phyloP scores from a whole-genome alignment of 1,140 invertebrate genomes.

The Gonioctena quinquepunctata region DNA sequence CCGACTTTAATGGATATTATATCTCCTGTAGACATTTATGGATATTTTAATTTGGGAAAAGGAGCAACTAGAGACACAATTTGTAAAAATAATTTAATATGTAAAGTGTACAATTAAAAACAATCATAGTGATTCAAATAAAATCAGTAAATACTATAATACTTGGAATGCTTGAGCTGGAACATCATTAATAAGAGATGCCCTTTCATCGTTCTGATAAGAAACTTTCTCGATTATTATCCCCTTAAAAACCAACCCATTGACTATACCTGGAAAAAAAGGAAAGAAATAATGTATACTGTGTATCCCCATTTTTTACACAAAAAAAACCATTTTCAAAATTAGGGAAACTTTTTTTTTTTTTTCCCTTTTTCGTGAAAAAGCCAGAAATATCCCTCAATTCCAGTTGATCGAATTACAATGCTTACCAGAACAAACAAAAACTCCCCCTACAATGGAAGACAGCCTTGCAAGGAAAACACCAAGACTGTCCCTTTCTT shows the following conservation, averaged over 20 bases:
- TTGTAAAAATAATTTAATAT: background rate
- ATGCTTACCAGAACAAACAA: conserved; percentile 78
- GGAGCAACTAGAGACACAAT: too few species aligned
- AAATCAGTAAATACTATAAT: background rate
- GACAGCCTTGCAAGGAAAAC: conserved; percentile 85
- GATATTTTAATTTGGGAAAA: too few species aligned
- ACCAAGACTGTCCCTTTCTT: conserved; percentile 77
- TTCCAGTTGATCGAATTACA: too few species aligned
- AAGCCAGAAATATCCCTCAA: background rate
- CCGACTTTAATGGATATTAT: too few species aligned
- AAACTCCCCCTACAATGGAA: conserved; percentile 89
- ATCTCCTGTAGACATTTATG: too few species aligned
- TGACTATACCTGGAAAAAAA: conserved; percentile 55
- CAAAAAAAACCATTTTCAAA: background rate
- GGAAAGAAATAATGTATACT: too few species aligned
- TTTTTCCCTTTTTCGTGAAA: too few species aligned
- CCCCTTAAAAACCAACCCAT: too few species aligned
- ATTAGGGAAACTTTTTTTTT: background rate
- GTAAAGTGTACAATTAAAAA: background rate
- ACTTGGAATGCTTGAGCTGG: background rate
- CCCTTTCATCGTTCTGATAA: background rate
- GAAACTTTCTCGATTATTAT: too few species aligned
- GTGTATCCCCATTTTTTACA: too few species aligned
- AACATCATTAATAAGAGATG: background rate
- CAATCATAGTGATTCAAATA: background rate